These are phyloP conservation scores for Brachypalpus laphriformis DNA, from an alignment of 2,888 invertebrate species.

Conservation along the genomic window DNA sequence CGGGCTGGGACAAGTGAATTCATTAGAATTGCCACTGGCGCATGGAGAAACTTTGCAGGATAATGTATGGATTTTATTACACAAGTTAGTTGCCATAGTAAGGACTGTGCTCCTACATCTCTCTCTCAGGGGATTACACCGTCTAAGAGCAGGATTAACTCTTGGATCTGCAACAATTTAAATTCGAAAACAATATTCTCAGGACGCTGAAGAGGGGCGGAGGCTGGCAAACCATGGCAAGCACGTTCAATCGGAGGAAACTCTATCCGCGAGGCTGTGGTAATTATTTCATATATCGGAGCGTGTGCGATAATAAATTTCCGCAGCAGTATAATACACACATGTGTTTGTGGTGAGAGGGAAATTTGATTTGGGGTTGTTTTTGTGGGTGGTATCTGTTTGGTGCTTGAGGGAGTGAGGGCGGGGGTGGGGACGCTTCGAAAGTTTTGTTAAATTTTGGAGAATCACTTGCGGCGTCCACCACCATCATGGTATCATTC, in stretches of 20 bases:
- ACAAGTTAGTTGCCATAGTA: slow-evolving; percentile 4
- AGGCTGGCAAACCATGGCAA: not conserved
- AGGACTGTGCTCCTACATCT: not conserved
- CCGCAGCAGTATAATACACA: not conserved
- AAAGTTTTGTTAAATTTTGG: slow-evolving; percentile 22
- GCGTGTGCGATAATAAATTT: slow-evolving; percentile 19
- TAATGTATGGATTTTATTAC: not conserved
- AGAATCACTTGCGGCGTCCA: slow-evolving; percentile 26
- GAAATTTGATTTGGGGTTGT: not conserved
- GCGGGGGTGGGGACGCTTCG: not conserved
- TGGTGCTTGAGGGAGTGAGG: no score
- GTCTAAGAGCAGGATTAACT: not conserved
- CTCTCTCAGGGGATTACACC: not conserved
- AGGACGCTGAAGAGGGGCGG: not conserved
- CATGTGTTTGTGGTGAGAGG: not conserved
- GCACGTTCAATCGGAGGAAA: slow-evolving; percentile 13
- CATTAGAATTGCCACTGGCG: not conserved
- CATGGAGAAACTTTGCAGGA: not conserved
- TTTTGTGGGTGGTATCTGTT: not conserved
- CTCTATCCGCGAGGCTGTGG: slow-evolving; percentile 7
- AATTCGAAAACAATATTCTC: slow-evolving; percentile 18
- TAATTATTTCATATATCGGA: slow-evolving; percentile 32
- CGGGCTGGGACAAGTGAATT: not conserved
- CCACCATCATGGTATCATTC: not conserved
- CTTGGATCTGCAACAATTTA: slow-evolving; percentile 19